phyloP scores from a whole-genome alignment of 2,888 invertebrate genomes.

The Limenitis camilla region DNA sequence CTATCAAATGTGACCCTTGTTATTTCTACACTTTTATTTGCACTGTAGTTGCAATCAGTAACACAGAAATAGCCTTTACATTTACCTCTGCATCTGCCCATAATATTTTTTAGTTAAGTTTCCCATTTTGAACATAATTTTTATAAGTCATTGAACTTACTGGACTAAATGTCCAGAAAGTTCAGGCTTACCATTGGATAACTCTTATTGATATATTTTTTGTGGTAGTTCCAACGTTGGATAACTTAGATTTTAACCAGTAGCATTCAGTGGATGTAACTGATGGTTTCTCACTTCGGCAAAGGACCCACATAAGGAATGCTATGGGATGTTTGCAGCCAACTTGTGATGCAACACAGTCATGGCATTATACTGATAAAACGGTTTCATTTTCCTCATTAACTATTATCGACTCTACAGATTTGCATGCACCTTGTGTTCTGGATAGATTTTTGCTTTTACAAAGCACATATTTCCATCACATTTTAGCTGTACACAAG shows the following conservation, averaged over 20 bases:
- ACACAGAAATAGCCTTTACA: slow-evolving; percentile 25
- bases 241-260: slow-evolving; percentile 33
- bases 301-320: slow-evolving; percentile 35
- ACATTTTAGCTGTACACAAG: slow-evolving; percentile 30
- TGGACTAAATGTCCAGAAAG: slow-evolving; percentile 24
- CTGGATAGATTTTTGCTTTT: slow-evolving; percentile 31
- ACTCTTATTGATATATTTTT: slow-evolving; percentile 30
- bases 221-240: slow-evolving; percentile 29
- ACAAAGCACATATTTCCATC: slow-evolving; percentile 26
- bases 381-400: no score
- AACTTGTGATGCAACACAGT: slow-evolving; percentile 31
- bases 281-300: slow-evolving; percentile 36
- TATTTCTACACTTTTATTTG: no score
- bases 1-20: no score
- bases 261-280: slow-evolving; percentile 31
- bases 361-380: slow-evolving; percentile 26
- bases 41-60: slow-evolving; percentile 20
- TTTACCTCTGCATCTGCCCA: slow-evolving; percentile 22
- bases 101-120: slow-evolving; percentile 17
- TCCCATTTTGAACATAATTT: slow-evolving; percentile 21
- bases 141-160: slow-evolving; percentile 13
- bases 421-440: slow-evolving; percentile 32
- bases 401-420: slow-evolving; percentile 27
- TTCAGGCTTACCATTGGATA: slow-evolving; percentile 21
- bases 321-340: slow-evolving; percentile 37